Base-by-base conservation (phyloP, 1,140 invertebrate species). In the Watersipora subatra region DNA sequence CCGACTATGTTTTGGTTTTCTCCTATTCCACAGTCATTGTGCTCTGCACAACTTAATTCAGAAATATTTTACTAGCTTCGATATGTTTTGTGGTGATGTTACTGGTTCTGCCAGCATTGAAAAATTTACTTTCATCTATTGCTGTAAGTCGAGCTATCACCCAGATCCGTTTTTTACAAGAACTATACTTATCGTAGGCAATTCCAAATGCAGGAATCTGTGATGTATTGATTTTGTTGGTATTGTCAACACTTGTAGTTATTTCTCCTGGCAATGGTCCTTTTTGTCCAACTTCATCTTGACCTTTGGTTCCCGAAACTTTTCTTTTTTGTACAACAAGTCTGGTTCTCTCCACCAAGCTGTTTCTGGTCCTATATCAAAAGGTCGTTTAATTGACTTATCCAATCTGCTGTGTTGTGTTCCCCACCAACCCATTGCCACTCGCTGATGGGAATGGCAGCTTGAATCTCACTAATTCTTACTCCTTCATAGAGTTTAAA, bases 401-500 rank as follows among this genome's bases (percentile, higher is more conserved):
- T 19, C 62, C 62, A 63, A 63, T 63, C 62, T 34, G 62, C 62
- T 30, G 26, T 63, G 25, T 63, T 63, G 19, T 22, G 17, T 2
- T 63, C 22, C 22, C 28, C 62, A 2, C n/a, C 26, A 34, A 63
- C 46, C 27, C 29, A 63, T 3, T n/a, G n/a, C 62, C 62, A 63
- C 12, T n/a, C 29, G 2, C 12, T 28, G 28, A 63, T 30, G 26
- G 26, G 22, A 15, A 30, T 27, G 22, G 28, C 62, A 63, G 28
- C 25, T 25, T 63, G 29, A 25, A 63, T 63, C 29, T 63, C 62
- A 3, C 62, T 30, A 3, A 63, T 63, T 27, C 61, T 27, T 17
- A 62, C 28, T 17, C 61, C 61, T 28, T 63, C 62, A 63, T 34
- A 63, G 2, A 34, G n/a, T 34, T 63, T 63, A 30, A 63, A 63